Percentiles rank a stretch among this genome's conserved stretches.
phyloP scores from a whole-genome alignment of 2,113 vertebrate genomes.

The Toxotes jaculatrix region DNA sequence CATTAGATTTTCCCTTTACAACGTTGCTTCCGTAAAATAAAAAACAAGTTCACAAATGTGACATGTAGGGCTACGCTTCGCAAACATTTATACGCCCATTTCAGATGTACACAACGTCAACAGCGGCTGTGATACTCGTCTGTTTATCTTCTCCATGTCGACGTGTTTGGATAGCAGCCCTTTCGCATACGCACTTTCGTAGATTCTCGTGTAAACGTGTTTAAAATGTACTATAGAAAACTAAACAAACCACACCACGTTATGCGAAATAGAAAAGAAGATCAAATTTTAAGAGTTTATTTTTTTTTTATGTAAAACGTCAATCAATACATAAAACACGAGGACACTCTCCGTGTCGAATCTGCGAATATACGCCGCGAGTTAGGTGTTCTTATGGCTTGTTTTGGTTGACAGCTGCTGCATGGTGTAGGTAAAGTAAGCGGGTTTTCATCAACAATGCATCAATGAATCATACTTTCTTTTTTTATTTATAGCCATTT shows the following conservation, averaged over 20 bases:
- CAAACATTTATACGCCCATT: slow-evolving; percentile 4
- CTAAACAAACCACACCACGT: not conserved
- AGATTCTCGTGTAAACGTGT: rapidly evolving
- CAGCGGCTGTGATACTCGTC: slow-evolving; percentile 49
- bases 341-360: slow-evolving; percentile 40
- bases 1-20: slow-evolving; percentile 48
- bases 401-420: slow-evolving; percentile 53
- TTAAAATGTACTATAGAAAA: not conserved
- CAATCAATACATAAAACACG: not conserved
- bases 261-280: not conserved
- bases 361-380: not conserved
- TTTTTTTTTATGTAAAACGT: not conserved
- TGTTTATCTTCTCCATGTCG: slow-evolving; percentile 84
- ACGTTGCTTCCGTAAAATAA: not conserved
- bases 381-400: not conserved
- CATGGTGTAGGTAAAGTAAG: slow-evolving; percentile 36
- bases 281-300: too few relatives aligned
- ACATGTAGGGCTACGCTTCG: not conserved
- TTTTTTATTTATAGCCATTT: not conserved
- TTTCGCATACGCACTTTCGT: slow-evolving; percentile 71
- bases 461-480: rapidly evolving
- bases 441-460: rapidly evolving
- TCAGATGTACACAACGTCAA: slow-evolving; percentile 42
- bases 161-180: slow-evolving; percentile 65
- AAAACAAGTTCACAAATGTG: not conserved